Conservation (phyloP, 1,140 invertebrate species). For the Drosophila pseudoananassae region DNA sequence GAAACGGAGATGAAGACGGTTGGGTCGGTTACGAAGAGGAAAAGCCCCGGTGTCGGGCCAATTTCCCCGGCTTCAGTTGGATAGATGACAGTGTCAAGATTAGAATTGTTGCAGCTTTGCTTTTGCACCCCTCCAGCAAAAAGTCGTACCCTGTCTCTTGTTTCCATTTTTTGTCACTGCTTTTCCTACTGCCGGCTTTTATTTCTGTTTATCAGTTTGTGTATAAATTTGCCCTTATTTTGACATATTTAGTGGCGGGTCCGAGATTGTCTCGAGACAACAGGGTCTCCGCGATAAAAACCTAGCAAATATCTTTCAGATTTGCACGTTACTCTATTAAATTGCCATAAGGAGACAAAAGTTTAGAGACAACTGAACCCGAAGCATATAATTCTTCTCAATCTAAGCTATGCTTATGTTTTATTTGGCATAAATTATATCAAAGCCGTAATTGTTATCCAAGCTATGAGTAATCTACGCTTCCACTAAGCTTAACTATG, state of each 20-base stretch:
- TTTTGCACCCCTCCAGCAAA: slow-evolving; percentile 47
- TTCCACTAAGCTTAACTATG: too few relatives aligned
- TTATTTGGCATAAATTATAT: neutral
- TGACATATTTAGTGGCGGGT: slow-evolving; percentile 76
- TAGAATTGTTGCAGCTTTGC: slow-evolving; percentile 70
- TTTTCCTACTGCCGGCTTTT: slow-evolving; percentile 20
- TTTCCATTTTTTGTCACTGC: neutral
- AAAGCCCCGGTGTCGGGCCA: slow-evolving; percentile 55
- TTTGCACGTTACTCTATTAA: slow-evolving; percentile 64
- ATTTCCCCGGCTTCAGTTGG: slow-evolving; percentile 63
- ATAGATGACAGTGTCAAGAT: slow-evolving; percentile 77
- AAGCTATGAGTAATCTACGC: too few relatives aligned
- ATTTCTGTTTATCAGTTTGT: slow-evolving; percentile 67
- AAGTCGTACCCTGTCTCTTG: slow-evolving; percentile 10
- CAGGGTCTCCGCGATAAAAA: slow-evolving; percentile 51
- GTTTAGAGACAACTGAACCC: slow-evolving; percentile 6
- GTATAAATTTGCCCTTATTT: slow-evolving; percentile 80
- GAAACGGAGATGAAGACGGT: slow-evolving; percentile 48
- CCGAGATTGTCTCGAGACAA: slow-evolving; percentile 33
- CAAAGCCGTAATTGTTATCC: too few relatives aligned
- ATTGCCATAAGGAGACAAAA: slow-evolving; percentile 42
- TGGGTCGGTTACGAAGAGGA: slow-evolving; percentile 5
- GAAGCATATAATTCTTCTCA: too few relatives aligned
- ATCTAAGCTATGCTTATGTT: too few relatives aligned
- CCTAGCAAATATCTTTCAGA: slow-evolving; percentile 31